Conservation (phyloP, 2,113 vertebrate genomes). For the Perca fluviatilis region DNA sequence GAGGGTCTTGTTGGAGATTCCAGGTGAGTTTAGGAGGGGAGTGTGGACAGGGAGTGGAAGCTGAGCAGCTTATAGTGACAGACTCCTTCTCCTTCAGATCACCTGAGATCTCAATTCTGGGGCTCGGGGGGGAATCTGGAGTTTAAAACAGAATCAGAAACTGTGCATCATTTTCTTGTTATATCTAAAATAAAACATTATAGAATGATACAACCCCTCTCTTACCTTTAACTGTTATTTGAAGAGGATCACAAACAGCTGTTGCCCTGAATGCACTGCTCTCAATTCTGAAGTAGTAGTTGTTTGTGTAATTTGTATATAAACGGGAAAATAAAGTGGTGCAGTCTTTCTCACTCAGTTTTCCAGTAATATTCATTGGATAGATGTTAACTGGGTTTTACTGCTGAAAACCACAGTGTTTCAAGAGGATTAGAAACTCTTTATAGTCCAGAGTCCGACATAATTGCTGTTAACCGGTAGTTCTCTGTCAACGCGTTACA, state of each 20-base stretch:
- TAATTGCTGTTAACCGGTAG: fast-evolving
- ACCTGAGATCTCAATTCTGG: slow-evolving; percentile 29
- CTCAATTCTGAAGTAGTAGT: slow-evolving; percentile 63
- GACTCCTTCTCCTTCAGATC: slow-evolving; percentile 28
- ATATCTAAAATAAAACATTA: no score
- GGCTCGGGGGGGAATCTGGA: neutral
- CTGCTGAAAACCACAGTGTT: neutral
- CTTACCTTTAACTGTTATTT: slow-evolving; percentile 57
- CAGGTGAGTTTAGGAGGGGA: slow-evolving; percentile 52
- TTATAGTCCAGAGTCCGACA: slow-evolving; percentile 50
- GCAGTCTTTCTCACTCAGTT: slow-evolving; percentile 59
- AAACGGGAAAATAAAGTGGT: slow-evolving; percentile 60
- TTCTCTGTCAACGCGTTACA: slow-evolving; percentile 18
- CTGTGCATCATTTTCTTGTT: neutral
- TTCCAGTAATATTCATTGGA: slow-evolving; percentile 53
- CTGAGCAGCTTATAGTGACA: slow-evolving; percentile 60
- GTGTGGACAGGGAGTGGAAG: slow-evolving; percentile 57
- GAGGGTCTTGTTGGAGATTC: slow-evolving; percentile 27
- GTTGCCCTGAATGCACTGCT: fast-evolving
- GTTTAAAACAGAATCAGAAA: neutral
- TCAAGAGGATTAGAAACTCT: fast-evolving
- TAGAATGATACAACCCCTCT: neutral
- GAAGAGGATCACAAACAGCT: neutral
- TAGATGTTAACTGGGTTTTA: fast-evolving
- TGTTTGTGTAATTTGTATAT: neutral